A percentile compares a stretch with the other conserved stretches of the same genome.
Conservation (phyloP, 2,797 vertebrate species). For the Melanotaenia pygmaea region DNA sequence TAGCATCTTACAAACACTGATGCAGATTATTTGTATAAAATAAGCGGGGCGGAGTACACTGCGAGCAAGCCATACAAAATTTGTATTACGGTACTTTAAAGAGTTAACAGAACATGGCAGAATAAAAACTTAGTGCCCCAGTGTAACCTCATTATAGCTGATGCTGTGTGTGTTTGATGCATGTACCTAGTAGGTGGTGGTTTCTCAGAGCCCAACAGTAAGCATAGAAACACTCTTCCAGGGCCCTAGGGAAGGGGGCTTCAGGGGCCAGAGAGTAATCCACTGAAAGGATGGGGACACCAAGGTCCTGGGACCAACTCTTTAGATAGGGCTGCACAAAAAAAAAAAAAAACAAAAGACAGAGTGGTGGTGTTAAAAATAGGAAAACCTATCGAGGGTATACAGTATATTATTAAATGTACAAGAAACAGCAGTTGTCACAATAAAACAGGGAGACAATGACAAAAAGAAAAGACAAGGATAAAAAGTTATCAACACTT, state of each 20-base stretch:
- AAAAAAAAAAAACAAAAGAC: background rate
- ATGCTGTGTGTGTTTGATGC: constrained; percentile 1
- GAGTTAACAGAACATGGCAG: background rate
- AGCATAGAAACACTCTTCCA: constrained; percentile 94
- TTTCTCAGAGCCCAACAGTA: constrained; percentile 94
- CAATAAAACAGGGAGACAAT: constrained; percentile 36
- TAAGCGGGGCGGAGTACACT: background rate
- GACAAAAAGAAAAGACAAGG: constrained; percentile 16
- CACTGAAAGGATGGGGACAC: constrained; percentile 89
- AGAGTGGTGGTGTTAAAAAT: constrained; percentile 24
- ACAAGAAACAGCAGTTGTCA: constrained; percentile 31
- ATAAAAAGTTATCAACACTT: constrained; percentile 54
- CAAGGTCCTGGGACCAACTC: constrained; percentile 91
- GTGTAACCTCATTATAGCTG: background rate
- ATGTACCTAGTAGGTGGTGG: constrained; percentile 86
- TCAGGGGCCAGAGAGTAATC: constrained; percentile 94
- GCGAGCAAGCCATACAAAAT: background rate
- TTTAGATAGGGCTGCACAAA: constrained; percentile 87
- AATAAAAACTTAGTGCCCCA: background rate
- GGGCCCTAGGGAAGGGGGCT: constrained; percentile 90
- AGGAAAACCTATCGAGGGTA: constrained; percentile 19
- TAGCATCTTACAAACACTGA: background rate
- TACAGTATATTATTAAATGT: constrained; percentile 32
- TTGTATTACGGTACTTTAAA: background rate
- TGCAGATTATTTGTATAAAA: background rate